A percentile compares a stretch with the other conserved stretches of the same genome.
These are phyloP conservation scores for Scolopax mira DNA, from an alignment of 2,113 vertebrate genomes.

Conservation along the genomic window DNA sequence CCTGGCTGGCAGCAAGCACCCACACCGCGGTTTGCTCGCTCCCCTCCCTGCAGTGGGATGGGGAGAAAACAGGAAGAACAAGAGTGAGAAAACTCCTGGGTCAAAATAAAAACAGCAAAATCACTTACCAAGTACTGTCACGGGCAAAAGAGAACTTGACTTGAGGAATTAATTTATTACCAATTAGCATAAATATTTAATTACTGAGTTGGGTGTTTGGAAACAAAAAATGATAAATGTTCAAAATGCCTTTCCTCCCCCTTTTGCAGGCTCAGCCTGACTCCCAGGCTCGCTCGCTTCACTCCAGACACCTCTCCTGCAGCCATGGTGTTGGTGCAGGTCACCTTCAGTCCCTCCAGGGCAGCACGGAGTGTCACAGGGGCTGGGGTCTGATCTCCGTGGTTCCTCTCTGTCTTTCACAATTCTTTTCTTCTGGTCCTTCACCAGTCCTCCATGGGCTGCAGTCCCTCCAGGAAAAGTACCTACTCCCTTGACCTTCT, in stretches of 20 bases:
- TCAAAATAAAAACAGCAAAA: not conserved
- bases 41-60: fast-evolving
- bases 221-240: not conserved
- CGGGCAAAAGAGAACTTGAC: not conserved
- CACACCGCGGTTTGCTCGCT: fast-evolving
- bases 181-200: not conserved
- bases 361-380: not conserved
- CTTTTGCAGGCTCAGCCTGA: not conserved
- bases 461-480: not conserved
- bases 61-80: not conserved
- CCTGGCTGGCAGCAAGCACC: not conserved
- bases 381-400: not conserved
- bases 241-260: not conserved
- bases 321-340: not conserved
- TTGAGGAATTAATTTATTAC: not conserved
- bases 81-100: not conserved
- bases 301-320: not conserved
- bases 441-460: not conserved
- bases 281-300: not conserved
- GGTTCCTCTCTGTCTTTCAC: not conserved
- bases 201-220: not conserved
- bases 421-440: not conserved
- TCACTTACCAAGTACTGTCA: not conserved
- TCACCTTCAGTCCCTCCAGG: not conserved
- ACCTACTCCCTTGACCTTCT: not conserved